These are phyloP conservation scores for Pristionchus arcanus DNA, from an alignment of 2,888 invertebrate genomes.

Conservation along the genomic window DNA sequence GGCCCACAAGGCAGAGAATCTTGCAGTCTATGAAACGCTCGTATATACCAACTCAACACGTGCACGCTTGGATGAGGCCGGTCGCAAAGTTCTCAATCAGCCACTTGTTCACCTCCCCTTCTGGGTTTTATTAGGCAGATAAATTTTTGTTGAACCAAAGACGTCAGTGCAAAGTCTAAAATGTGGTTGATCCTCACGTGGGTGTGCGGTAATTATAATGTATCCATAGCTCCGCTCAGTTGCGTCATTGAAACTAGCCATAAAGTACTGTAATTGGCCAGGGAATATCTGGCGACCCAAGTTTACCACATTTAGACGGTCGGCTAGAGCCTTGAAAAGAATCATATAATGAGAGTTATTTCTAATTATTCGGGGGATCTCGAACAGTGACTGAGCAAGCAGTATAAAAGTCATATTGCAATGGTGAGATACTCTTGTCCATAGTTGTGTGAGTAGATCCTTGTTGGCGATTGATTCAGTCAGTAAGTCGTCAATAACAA, in stretches of 20 bases:
- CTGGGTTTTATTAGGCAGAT: not conserved
- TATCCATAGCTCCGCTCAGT: not conserved
- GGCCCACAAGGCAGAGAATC: not conserved
- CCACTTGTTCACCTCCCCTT: no score
- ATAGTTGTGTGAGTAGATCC: slow-evolving; percentile 13
- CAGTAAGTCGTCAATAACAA: slow-evolving; percentile 1
- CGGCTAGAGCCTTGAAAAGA: slow-evolving; percentile 15
- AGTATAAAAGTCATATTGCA: not conserved
- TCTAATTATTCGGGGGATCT: slow-evolving; percentile 13
- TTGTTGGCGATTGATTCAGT: slow-evolving; percentile 22
- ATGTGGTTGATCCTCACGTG: not conserved
- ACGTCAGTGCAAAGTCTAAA: slow-evolving; percentile 27
- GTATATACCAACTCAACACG: not conserved
- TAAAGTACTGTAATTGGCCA: slow-evolving; percentile 15
- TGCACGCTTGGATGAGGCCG: not conserved
- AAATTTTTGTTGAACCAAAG: not conserved
- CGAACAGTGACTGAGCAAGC: slow-evolving; percentile 23
- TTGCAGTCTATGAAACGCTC: no score
- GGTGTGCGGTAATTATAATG: slow-evolving; percentile 20
- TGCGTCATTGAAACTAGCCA: not conserved
- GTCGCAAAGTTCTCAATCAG: not conserved
- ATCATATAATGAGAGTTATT: slow-evolving; percentile 16
- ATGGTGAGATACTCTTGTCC: slow-evolving; percentile 15
- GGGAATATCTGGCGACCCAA: not conserved
- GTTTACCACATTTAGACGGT: slow-evolving; percentile 15